Evolutionary conservation across 1,140 invertebrate genomes (phyloP).

Genomic region (Plutomurus gul): DNA sequence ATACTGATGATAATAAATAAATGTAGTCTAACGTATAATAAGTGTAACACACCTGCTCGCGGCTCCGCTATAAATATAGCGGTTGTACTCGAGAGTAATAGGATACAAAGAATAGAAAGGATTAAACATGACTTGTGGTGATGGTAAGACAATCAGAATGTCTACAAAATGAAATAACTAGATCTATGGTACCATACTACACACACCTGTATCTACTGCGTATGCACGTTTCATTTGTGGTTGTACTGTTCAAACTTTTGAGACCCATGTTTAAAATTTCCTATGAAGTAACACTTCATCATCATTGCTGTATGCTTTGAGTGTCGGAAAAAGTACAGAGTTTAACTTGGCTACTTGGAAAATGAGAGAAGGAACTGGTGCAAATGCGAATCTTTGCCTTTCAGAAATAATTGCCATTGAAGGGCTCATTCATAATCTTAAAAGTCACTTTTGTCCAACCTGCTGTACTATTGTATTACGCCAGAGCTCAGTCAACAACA

Average conservation of each 20-base stretch:
- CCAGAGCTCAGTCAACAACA: background rate
- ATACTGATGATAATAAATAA: constrained; percentile 33
- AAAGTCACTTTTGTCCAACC: background rate
- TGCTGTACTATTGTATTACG: background rate
- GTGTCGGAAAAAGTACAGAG: too few species aligned
- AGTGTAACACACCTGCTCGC: constrained; percentile 16
- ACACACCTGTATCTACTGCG: too few species aligned
- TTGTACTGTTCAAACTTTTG: too few species aligned
- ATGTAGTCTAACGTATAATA: background rate
- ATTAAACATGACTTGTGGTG: constrained; percentile 10
- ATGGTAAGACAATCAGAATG: background rate
- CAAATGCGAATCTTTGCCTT: background rate
- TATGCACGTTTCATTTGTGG: too few species aligned
- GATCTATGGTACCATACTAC: too few species aligned
- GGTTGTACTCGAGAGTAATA: background rate
- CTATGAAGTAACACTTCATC: too few species aligned
- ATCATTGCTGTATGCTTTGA: too few species aligned
- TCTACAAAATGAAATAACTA: constrained; percentile 10
- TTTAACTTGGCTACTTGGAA: too few species aligned
- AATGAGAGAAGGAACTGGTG: too few species aligned
- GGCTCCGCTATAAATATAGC: too few species aligned
- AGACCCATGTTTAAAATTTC: too few species aligned
- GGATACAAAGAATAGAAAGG: background rate
- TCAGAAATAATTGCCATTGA: constrained; percentile 4
- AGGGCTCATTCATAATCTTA: constrained; percentile 4